Conservation (phyloP, 2,888 invertebrate genomes). For the Cyclophora albipunctata region DNA sequence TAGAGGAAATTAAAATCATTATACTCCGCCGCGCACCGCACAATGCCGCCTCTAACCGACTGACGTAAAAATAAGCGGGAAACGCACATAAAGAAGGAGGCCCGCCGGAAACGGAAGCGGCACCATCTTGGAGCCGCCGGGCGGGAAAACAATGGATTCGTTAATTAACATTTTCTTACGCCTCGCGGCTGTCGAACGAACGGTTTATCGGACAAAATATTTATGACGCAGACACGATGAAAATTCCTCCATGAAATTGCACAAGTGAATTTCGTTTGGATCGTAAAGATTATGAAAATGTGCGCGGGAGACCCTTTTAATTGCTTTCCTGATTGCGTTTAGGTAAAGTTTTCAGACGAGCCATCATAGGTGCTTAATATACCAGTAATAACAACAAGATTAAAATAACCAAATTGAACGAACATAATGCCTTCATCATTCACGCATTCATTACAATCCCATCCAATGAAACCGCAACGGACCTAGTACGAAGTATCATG, state of each 20-base stretch:
- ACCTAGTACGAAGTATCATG: too few species aligned
- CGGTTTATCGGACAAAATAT: slow-evolving; percentile 76
- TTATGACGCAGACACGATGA: slow-evolving; percentile 67
- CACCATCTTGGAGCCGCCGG: slow-evolving; percentile 77
- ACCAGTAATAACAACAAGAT: too few species aligned
- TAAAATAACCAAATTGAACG: too few species aligned
- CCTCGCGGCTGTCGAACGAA: slow-evolving; percentile 76
- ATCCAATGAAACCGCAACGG: too few species aligned
- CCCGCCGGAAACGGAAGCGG: slow-evolving; percentile 73
- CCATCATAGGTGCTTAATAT: slow-evolving; percentile 10
- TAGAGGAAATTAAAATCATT: slow-evolving; percentile 77
- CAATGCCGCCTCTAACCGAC: slow-evolving; percentile 58
- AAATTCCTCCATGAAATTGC: slow-evolving; percentile 64
- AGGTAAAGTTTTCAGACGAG: slow-evolving; percentile 8
- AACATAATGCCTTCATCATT: not conserved
- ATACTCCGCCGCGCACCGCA: slow-evolving; percentile 61
- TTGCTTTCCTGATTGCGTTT: slow-evolving; percentile 22
- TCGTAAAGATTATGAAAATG: slow-evolving; percentile 40
- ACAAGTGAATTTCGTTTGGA: slow-evolving; percentile 42
- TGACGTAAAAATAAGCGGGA: slow-evolving; percentile 70
- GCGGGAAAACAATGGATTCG: slow-evolving; percentile 83
- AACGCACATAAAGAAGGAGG: slow-evolving; percentile 72
- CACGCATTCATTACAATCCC: not conserved
- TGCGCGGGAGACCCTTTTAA: slow-evolving; percentile 21
- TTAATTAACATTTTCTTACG: slow-evolving; percentile 87